phyloP scores from a whole-genome alignment of 1,140 invertebrate species.

The Neelides sp. region DNA sequence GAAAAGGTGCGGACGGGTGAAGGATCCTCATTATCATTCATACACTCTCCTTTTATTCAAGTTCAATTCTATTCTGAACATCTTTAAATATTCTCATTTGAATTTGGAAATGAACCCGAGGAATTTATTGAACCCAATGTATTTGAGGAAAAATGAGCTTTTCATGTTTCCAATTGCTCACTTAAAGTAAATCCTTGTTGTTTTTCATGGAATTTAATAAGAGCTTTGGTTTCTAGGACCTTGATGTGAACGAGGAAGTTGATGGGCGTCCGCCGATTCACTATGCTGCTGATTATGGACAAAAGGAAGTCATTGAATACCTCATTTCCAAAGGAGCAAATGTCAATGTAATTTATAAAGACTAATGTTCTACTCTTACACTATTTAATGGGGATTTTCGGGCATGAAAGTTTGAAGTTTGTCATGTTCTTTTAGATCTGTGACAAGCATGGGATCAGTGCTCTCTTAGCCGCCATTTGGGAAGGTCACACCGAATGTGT shows the following conservation, averaged over 20 bases:
- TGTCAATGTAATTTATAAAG: slow-evolving; percentile 64
- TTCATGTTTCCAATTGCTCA: no score
- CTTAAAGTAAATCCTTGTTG: no score
- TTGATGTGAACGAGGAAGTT: slow-evolving; percentile 71
- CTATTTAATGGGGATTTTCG: neutral
- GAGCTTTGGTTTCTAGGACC: slow-evolving; percentile 43
- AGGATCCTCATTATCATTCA: no score
- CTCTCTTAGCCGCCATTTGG: slow-evolving; percentile 85
- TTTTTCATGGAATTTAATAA: neutral
- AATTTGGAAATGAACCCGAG: no score
- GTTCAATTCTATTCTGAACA: no score
- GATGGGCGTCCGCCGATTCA: slow-evolving; percentile 73
- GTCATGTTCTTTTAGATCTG: slow-evolving; percentile 47
- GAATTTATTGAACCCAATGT: no score
- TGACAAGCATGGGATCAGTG: slow-evolving; percentile 88
- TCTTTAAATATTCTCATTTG: no score
- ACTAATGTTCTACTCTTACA: neutral
- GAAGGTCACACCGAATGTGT: slow-evolving; percentile 88
- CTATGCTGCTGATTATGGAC: slow-evolving; percentile 91
- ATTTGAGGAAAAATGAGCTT: no score
- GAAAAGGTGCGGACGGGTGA: no score
- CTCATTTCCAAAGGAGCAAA: slow-evolving; percentile 76
- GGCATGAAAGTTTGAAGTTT: neutral
- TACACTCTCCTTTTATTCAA: no score
- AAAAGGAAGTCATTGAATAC: slow-evolving; percentile 76